Evolutionary conservation across 2,797 vertebrate genomes (phyloP), one percentile per base, ranked within the genome.

Genomic region (Mormyrops boulengeri): DNA sequence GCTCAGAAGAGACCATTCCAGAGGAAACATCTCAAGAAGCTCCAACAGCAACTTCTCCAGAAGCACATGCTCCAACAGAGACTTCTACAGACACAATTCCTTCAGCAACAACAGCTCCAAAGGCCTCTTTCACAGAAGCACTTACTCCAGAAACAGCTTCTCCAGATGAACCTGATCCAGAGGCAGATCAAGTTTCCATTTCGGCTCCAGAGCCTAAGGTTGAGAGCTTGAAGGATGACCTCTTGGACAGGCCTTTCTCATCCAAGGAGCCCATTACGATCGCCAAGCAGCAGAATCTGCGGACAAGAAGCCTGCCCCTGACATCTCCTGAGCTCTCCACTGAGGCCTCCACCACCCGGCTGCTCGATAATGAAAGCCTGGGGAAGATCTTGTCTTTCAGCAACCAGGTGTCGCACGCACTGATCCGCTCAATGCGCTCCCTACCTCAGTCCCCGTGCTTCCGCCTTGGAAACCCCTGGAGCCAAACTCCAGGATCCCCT

Each of bases 351-450:
- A 0, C 8, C 9, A 90, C 82, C 91, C 93, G 90, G 26, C 66
- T 52, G 0, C 91, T 93, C 50, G 94, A 93, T 0, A 95, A 93
- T 0, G 97, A 97, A 62, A 95, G 93, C 49, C 91, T 94, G 1
- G 96, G 94, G 84, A 96, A 95, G 90, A 97, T 99, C 88, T 96
- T 99, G 7, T 95, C 96, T 92, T 97, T 99, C 93, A 98, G 97
- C 90, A 97, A 94, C 91, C 97, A 97, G 95, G 95, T 99, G 90
- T 99, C 98, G 0, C 96, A 96, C 0, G 98, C 97, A 0, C 91
- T 99, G 92, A 98, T 99, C 96, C 97, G 95, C 19, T 97, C 97
- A 41, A 94, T 97, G 91, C 95, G 95, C 88, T 95, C 95, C 92
- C 95, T 97, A 22, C 94, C 96, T 80, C 92, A 93, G 0, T 92